Evolutionary conservation across 1,140 invertebrate species (phyloP), one percentile per base, ranked within the genome.

Genomic region (Episyrphus balteatus): DNA sequence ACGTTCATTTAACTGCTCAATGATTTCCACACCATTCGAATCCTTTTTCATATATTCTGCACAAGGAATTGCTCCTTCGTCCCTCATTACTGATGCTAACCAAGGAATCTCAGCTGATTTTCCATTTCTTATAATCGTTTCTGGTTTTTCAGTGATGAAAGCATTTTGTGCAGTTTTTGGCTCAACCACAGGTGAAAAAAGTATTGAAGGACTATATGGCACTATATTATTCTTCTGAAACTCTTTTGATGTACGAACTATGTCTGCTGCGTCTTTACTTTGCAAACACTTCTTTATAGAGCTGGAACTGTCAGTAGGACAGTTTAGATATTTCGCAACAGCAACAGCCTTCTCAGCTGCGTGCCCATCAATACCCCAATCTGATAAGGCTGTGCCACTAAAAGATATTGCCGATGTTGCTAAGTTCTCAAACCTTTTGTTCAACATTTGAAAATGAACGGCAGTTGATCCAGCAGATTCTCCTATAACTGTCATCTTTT

Each of bases 161-260:
- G 74, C 66, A 6, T 66, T 37, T 12, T 36, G 5, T 5, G 39
- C 37, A 15, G 52, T 47, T 8, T 14, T 3, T 1, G 53, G 34
- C 44, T 81, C 78, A 1, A 75, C 54, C 0, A 75, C 70, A 8
- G 76, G 75, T 2, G 74, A 75, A 55, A 79, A 81, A 1, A 76
- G 75, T 8, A 73, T 60, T 48, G 74, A 77, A n/a, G 78, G 78
- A 55, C 76, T 75, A 44, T 71, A 76, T 13, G n/a, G n/a, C n/a
- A 69, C 54, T 59, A 73, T 61, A 43, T 70, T 66, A 3, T 65
- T 56, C 50, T 75, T 69, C 0, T 84, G 57, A 60, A 81, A 83
- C 5, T 70, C 65, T 12, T 81, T 64, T 21, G 8, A 5, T 26
- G 21, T 26, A 5, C 21, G 21, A 26, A 26, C 21, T 26, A 26